Base-by-base conservation (phyloP, 2,797 vertebrate genomes). In the Erethizon dorsatum region DNA sequence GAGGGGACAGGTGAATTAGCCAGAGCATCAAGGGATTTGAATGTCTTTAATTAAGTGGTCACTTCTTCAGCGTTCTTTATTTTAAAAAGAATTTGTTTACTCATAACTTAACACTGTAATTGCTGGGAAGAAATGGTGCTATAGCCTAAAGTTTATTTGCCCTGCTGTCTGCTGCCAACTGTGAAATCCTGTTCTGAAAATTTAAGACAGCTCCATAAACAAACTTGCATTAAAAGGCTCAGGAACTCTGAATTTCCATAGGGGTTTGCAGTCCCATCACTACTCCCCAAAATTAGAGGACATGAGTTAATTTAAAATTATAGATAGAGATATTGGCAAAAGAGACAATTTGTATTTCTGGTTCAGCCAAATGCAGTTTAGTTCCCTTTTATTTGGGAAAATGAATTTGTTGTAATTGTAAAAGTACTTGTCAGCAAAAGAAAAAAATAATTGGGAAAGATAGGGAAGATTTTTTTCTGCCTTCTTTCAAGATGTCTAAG, bases 1-100 rank as follows among this genome's bases (percentile, higher is more conserved):
- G 87, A 73, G 52, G 82, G 90, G 71, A 31, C 75, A 61, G n/a
- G 84, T 97, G 90, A 97, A 95, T 97, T 96, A 97, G 85, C 54
- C 71, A 92, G 97, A 57, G 56, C 65, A 94, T 94, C 79, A 89
- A 94, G 92, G 90, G 79, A 94, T 90, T 95, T 95, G 75, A 96
- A 83, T 78, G 75, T 33, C 65, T 75, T 95, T 96, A 95, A 95
- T 92, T 95, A 97, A 97, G 54, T 77, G 92, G 79, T 95, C 83
- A 92, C 63, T 85, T 96, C 83, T 50, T 41, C 86, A 71, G 93
- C 87, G 75, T 26, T 28, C 26, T 92, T 75, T 47, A 75, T 96
- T 78, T 84, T 31, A 52, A 78, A 82, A 83, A 89, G 78, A 65
- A 0, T 41, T 85, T 52, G 1, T 90, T 92, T 90, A 50, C 65